Base-by-base conservation (phyloP, 1,140 invertebrate species). In the Grapholita molesta region DNA sequence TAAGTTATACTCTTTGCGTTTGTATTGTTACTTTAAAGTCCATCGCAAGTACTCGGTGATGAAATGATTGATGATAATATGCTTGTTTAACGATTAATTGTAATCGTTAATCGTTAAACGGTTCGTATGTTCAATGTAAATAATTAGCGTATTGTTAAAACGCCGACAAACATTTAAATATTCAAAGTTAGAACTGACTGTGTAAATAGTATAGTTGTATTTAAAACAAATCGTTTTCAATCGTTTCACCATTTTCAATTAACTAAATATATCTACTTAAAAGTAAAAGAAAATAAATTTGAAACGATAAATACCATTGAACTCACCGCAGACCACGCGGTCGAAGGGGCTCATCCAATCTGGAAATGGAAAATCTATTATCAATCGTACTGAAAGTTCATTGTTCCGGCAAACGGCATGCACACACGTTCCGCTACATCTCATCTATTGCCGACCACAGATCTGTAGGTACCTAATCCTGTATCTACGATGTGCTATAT, bases 341-440 rank as follows among this genome's bases (percentile, higher is more conserved):
- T 97, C 96, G 92, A 97, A 97, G 76, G 96, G 96, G 92, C 95
- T 96, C 96, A 97, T 97, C 96, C 96, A 97, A 94, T 97, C 96
- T 97, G 95, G 86, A 92, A 92, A 92, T 83, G 89, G 90, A 88
- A 92, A 92, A 92, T 92, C 92, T 92, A 91, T 92, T 92, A 92
- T 92, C 91, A 92, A 92, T 92, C 82, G 88, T 86, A 89, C 87
- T 84, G 88, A 85, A 88, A 89, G 87, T 88, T 85, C 85, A 76
- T 84, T 86, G 78, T 83, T 83, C 75, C 69, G 79, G 85, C 74
- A 79, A 71, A 79, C 73, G 69, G 72, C 84, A 90, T 88, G 82
- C 84, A 82, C 67, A 80, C 18, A 48, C 18, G 9, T 48, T 48
- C 18, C 2, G 0, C 42, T 42, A 15, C 18, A 48, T 48, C 42